A percentile compares a stretch with the other conserved stretches of the same genome.
phyloP scores from a whole-genome alignment of 2,888 invertebrate species.

The Lasioglossum oenotherae region DNA sequence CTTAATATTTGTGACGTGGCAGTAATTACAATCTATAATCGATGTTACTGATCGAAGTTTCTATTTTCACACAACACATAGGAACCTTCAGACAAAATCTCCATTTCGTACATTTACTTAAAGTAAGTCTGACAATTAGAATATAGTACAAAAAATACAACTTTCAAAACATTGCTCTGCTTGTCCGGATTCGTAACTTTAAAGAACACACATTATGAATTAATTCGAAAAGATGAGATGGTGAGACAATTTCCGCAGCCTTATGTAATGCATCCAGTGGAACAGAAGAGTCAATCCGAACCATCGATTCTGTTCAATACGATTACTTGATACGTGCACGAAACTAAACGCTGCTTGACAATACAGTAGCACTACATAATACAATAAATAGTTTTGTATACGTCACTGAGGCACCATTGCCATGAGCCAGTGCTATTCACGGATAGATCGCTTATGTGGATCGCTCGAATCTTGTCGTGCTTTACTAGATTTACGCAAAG shows the following conservation, averaged over 20 bases:
- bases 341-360: constrained; percentile 7
- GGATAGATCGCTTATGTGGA: not conserved
- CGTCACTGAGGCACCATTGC: not conserved
- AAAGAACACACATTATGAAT: constrained; percentile 25
- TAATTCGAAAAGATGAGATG: constrained; percentile 26
- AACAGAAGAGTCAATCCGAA: constrained; percentile 28
- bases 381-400: constrained; percentile 25
- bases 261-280: constrained; percentile 18
- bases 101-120: constrained; percentile 43
- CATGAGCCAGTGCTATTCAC: constrained; percentile 9
- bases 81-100: constrained; percentile 59
- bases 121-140: constrained; percentile 52
- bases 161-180: constrained; percentile 35
- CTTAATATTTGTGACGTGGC: constrained; percentile 36
- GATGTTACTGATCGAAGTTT: constrained; percentile 51
- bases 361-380: constrained; percentile 23
- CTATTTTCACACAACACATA: constrained; percentile 60
- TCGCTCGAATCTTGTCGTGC: not conserved
- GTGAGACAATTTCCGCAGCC: constrained; percentile 29
- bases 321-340: constrained; percentile 15
- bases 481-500: not conserved
- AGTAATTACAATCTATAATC: constrained; percentile 65
- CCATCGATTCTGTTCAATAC: constrained; percentile 11
- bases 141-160: constrained; percentile 63
- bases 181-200: constrained; percentile 25